Conservation (phyloP, 2,113 vertebrate species). For the Ardeotis arabs region DNA sequence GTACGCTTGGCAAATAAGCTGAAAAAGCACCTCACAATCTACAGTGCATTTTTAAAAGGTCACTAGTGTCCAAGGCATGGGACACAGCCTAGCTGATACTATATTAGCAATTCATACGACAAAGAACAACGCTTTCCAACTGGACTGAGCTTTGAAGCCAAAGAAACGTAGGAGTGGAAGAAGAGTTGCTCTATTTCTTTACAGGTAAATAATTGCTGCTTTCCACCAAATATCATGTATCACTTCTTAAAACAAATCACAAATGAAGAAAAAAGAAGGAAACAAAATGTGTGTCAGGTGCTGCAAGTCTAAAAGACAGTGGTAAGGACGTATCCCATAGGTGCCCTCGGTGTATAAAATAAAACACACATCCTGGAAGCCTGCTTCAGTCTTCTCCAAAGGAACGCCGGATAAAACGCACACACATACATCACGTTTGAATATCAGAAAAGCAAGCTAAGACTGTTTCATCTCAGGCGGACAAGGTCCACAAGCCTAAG, state of each 20-base stretch:
- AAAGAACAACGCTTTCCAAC: background rate
- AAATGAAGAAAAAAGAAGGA: background rate
- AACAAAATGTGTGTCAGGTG: background rate
- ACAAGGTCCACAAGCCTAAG: background rate
- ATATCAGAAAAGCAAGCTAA: background rate
- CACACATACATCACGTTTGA: no score
- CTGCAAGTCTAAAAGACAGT: background rate
- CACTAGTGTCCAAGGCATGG: background rate
- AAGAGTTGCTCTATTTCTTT: background rate
- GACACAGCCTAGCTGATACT: background rate
- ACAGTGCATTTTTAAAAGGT: background rate
- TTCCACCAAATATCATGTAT: background rate
- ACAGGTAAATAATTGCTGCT: background rate
- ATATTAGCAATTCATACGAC: background rate
- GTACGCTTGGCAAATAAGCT: background rate
- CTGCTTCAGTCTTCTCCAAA: background rate
- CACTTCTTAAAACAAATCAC: background rate
- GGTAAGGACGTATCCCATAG: background rate
- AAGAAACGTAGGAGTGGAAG: background rate
- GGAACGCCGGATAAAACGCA: background rate
- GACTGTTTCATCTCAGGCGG: background rate
- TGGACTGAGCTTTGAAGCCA: background rate
- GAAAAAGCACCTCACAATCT: background rate
- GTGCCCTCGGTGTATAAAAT: background rate
- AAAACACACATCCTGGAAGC: background rate